These are phyloP conservation scores for Oreochromis niloticus DNA, from an alignment of 2,113 vertebrate species.

Conservation along the genomic window DNA sequence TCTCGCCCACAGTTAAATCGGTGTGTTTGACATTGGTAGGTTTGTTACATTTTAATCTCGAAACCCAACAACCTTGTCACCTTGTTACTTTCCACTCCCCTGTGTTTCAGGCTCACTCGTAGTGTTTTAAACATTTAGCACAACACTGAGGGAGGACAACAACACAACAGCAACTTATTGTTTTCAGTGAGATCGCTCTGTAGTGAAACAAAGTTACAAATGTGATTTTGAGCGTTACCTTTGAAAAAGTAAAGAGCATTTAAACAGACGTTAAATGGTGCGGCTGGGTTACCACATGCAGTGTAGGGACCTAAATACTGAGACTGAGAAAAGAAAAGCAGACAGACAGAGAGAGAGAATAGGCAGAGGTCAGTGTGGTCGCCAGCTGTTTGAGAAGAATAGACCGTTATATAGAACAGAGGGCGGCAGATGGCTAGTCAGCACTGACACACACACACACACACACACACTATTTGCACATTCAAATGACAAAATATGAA, in stretches of 20 bases:
- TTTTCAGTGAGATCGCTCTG: neutral
- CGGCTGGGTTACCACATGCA: neutral
- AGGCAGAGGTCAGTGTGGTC: slow-evolving; percentile 25
- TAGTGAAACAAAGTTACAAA: neutral
- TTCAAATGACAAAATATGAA: slow-evolving; percentile 1
- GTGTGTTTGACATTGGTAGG: neutral
- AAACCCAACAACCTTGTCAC: neutral
- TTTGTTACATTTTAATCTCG: neutral
- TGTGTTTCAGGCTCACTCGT: neutral
- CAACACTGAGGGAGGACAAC: neutral
- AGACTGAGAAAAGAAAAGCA: neutral
- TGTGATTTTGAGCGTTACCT: neutral
- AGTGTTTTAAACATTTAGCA: neutral
- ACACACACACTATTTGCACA: neutral
- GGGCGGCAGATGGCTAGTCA: slow-evolving; percentile 55
- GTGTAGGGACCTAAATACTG: neutral
- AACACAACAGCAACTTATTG: neutral
- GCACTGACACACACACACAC: slow-evolving; percentile 16
- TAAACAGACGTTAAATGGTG: neutral
- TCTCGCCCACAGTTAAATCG: neutral
- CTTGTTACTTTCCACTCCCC: neutral
- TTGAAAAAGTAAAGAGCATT: neutral
- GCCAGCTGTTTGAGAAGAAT: slow-evolving; percentile 64
- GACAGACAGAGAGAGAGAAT: slow-evolving; percentile 13
- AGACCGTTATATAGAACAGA: slow-evolving; percentile 42